Conservation (phyloP, 2,888 invertebrate species). For the Erpobdella octoculata region DNA sequence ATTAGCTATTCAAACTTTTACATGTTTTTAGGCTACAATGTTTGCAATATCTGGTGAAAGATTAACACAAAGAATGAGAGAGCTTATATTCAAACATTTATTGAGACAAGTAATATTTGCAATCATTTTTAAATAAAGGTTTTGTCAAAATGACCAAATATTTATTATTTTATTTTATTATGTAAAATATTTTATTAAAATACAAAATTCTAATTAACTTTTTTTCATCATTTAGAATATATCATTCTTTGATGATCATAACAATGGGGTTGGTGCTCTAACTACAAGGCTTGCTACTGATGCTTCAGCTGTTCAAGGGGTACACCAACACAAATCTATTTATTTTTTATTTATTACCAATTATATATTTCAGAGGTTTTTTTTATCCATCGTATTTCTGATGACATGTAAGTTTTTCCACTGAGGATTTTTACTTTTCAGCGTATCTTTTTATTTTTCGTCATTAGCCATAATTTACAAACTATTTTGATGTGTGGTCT, state of each 20-base stretch:
- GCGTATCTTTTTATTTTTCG: too few species aligned
- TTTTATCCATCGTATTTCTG: background rate
- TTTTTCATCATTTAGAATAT: conserved; percentile 44
- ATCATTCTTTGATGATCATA: conserved; percentile 48
- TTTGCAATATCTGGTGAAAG: conserved; percentile 73
- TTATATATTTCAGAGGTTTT: background rate
- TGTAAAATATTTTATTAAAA: too few species aligned
- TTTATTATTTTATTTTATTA: too few species aligned
- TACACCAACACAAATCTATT: conserved; percentile 45
- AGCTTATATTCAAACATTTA: conserved; percentile 45
- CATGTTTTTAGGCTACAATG: conserved; percentile 56
- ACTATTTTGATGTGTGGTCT: too few species aligned
- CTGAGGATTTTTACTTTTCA: too few species aligned
- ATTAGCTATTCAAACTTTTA: too few species aligned
- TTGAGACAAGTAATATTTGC: conserved; percentile 55
- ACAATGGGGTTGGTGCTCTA: conserved; percentile 49
- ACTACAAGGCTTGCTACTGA: conserved; percentile 50
- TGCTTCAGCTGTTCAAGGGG: conserved; percentile 50
- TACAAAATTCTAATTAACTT: background rate
- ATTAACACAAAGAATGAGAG: conserved; percentile 66
- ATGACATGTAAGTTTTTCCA: too few species aligned
- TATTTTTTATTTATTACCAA: too few species aligned
- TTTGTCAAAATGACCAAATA: background rate
- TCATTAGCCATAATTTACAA: too few species aligned
- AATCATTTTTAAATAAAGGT: background rate